These are phyloP conservation scores for Noctuana brunneofusca DNA, from an alignment of 2,888 invertebrate genomes.

Conservation along the genomic window DNA sequence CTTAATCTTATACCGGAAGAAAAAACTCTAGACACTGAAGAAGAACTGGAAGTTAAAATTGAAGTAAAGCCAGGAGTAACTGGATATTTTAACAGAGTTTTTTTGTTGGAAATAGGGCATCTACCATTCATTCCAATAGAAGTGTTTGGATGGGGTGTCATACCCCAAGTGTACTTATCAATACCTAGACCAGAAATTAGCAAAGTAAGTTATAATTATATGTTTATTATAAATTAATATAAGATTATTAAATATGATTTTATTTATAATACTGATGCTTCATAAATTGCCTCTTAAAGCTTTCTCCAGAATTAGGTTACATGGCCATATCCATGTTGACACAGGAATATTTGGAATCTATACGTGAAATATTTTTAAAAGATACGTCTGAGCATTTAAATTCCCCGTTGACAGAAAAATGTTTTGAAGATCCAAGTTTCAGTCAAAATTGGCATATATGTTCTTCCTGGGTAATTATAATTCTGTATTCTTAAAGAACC, in stretches of 20 bases:
- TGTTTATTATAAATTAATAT: no score
- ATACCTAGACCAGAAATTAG: conserved; percentile 67
- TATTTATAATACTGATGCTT: not conserved
- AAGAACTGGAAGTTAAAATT: conserved; percentile 66
- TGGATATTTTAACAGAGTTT: conserved; percentile 77
- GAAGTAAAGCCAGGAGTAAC: conserved; percentile 79
- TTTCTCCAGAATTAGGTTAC: conserved; percentile 68
- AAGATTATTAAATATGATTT: conserved; percentile 1
- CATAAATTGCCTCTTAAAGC: conserved; percentile 43
- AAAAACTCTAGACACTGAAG: conserved; percentile 67
- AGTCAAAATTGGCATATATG: conserved; percentile 68
- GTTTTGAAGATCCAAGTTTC: conserved; percentile 66
- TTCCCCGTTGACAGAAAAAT: conserved; percentile 63
- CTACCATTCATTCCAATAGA: conserved; percentile 77
- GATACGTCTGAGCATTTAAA: conserved; percentile 56
- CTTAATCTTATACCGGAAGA: conserved; percentile 68
- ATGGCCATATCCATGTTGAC: conserved; percentile 71
- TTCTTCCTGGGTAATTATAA: conserved; percentile 57
- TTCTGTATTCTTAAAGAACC: not conserved
- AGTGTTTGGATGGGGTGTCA: conserved; percentile 81
- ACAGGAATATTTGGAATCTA: conserved; percentile 62
- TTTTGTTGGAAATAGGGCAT: conserved; percentile 80
- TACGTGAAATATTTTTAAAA: conserved; percentile 61
- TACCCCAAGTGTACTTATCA: conserved; percentile 82
- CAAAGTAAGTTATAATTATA: conserved; percentile 56